Evolutionary conservation across 2,888 invertebrate species (phyloP).

Genomic region (Amaurobius ferox): DNA sequence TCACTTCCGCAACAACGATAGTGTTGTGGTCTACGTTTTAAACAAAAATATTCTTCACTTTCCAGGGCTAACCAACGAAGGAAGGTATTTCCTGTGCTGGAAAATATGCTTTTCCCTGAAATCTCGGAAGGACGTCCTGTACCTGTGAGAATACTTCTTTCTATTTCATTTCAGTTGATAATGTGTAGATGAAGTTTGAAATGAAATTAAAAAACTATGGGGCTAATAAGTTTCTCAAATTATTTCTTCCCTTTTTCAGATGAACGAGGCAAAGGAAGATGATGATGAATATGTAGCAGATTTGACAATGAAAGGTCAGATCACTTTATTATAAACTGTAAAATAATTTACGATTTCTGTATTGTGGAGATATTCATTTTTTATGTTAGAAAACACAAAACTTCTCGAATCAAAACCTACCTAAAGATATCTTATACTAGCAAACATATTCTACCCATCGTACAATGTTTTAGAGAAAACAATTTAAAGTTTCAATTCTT

Average conservation of each 20-base stretch:
- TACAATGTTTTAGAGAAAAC: too few relatives aligned
- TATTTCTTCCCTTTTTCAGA: background rate
- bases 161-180: background rate
- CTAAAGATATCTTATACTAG: too few relatives aligned
- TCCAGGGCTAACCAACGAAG: background rate
- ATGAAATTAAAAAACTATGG: too few relatives aligned
- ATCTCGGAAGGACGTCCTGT: background rate
- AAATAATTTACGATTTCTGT: too few relatives aligned
- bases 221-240: background rate
- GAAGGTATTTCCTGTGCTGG: background rate
- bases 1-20: background rate
- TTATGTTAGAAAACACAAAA: too few relatives aligned
- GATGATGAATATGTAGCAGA: background rate
- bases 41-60: background rate
- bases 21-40: background rate
- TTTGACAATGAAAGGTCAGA: conserved; percentile 8
- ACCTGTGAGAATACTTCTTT: background rate
- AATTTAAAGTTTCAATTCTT: too few relatives aligned
- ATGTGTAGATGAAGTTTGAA: background rate
- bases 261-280: background rate
- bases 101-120: background rate
- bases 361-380: too few relatives aligned
- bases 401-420: too few relatives aligned
- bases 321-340: too few relatives aligned
- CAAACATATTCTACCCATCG: too few relatives aligned